A percentile compares a stretch with the other conserved stretches of the same genome.
phyloP scores from a whole-genome alignment of 2,797 vertebrate genomes.

The Lophotriccus pileatus region DNA sequence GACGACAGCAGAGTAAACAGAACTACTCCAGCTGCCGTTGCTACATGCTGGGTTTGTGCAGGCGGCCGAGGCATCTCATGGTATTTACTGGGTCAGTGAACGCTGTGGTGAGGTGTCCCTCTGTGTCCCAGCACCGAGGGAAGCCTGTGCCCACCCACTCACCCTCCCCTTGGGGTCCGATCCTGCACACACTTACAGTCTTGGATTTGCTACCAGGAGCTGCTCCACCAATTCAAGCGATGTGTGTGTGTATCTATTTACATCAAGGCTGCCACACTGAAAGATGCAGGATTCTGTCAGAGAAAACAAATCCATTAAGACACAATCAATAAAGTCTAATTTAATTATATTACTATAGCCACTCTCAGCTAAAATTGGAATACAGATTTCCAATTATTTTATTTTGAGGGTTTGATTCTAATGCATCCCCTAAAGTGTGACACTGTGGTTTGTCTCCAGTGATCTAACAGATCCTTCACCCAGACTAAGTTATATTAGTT shows the following conservation, averaged over 20 bases:
- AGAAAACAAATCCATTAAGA: slow-evolving; percentile 5
- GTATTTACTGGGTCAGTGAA: background rate
- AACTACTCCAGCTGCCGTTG: background rate
- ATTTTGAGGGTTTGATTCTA: background rate
- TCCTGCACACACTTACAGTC: background rate
- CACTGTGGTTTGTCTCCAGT: background rate
- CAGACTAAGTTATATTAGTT: background rate
- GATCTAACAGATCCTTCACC: background rate
- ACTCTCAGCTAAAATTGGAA: background rate
- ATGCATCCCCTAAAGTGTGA: background rate
- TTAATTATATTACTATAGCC: background rate
- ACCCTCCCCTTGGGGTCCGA: background rate
- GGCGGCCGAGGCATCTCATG: background rate
- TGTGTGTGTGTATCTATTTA: background rate
- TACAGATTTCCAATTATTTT: background rate
- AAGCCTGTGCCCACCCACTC: background rate
- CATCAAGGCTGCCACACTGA: background rate
- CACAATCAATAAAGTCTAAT: background rate
- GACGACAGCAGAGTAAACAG: background rate
- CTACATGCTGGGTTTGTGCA: background rate
- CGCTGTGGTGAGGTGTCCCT: background rate
- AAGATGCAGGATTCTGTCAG: background rate
- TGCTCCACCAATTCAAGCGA: background rate
- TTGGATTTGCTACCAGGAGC: background rate
- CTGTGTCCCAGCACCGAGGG: background rate